phyloP scores from a whole-genome alignment of 1,140 invertebrate genomes.

The Conus betulinus region DNA sequence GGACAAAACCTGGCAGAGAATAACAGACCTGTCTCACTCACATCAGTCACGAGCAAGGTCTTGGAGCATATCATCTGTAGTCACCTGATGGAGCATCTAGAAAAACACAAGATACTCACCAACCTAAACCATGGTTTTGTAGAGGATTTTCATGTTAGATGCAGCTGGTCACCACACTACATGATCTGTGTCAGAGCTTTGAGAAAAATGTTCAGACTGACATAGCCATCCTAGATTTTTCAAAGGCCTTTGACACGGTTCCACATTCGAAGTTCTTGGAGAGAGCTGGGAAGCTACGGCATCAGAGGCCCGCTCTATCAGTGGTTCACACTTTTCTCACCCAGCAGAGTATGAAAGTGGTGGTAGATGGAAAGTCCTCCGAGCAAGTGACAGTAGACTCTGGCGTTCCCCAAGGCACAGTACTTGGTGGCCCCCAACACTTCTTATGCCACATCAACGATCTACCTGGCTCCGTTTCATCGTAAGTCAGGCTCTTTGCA shows the following conservation, averaged over 20 bases:
- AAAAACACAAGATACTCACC: constrained; percentile 31
- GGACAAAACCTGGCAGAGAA: constrained; percentile 37
- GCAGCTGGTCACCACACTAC: constrained; percentile 22
- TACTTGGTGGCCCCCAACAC: background rate
- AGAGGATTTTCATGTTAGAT: constrained; percentile 35
- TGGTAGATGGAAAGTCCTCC: constrained; percentile 7
- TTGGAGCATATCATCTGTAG: too few species aligned
- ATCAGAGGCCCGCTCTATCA: constrained; percentile 7
- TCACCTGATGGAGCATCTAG: too few species aligned
- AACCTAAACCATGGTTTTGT: constrained; percentile 39
- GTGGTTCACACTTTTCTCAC: constrained; percentile 51
- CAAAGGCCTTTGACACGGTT: constrained; percentile 39
- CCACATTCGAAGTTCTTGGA: constrained; percentile 43
- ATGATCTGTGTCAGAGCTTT: constrained; percentile 23
- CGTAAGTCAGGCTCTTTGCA: constrained; percentile 40
- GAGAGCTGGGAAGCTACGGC: constrained; percentile 45
- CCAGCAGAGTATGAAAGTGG: constrained; percentile 33
- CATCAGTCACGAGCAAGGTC: background rate
- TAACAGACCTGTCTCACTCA: constrained; percentile 31
- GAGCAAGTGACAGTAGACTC: background rate
- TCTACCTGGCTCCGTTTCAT: constrained; percentile 34
- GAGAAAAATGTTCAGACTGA: background rate
- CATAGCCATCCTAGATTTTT: background rate
- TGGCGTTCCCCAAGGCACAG: constrained; percentile 8
- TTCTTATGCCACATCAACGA: constrained; percentile 31